These are phyloP conservation scores for Uromys caudimaculatus DNA, from an alignment of 2,797 vertebrate genomes.

Conservation along the genomic window DNA sequence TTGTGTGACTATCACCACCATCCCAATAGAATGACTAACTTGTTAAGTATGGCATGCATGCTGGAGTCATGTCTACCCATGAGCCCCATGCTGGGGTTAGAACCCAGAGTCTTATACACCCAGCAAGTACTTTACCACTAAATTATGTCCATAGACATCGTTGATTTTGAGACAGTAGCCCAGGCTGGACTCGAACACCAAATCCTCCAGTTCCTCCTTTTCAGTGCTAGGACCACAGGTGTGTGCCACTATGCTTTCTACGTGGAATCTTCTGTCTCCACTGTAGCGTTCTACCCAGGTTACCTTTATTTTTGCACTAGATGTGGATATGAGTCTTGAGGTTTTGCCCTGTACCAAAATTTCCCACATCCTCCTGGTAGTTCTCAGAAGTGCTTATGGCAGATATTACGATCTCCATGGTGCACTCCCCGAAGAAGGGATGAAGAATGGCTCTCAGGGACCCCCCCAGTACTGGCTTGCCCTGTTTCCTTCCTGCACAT, in stretches of 20 bases:
- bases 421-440: background rate
- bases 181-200: background rate
- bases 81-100: background rate
- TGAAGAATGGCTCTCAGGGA: background rate
- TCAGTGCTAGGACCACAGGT: background rate
- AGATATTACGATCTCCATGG: background rate
- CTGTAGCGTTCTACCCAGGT: background rate
- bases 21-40: background rate
- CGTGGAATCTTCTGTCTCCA: background rate
- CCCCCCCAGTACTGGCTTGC: background rate
- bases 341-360: conserved; percentile 21
- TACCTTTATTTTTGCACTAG: background rate
- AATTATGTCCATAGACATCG: background rate
- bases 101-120: background rate
- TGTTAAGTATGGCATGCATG: background rate
- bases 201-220: background rate
- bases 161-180: background rate
- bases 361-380: background rate
- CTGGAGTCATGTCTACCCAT: background rate
- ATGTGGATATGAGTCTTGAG: background rate
- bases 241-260: background rate
- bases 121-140: background rate
- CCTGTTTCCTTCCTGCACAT: background rate
- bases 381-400: background rate
- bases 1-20: background rate